Conservation (phyloP, 2,888 invertebrate species). For the Synanthedon tipuliformis region DNA sequence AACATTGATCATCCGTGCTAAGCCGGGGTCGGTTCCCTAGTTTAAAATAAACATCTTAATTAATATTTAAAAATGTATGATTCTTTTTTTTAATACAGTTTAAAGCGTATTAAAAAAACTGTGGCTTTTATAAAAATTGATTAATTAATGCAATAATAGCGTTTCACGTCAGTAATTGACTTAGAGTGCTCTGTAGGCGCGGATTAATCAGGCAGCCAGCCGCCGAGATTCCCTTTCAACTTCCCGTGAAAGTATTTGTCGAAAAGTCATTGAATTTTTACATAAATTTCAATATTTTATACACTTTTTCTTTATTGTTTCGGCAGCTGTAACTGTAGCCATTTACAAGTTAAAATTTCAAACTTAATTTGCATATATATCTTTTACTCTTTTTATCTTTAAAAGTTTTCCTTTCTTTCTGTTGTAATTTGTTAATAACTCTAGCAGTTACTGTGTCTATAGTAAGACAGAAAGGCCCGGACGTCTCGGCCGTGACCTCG, state of each 20-base stretch:
- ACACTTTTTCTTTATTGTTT: background rate
- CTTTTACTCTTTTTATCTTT: background rate
- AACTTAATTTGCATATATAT: background rate
- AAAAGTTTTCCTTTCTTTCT: background rate
- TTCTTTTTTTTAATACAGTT: too few species aligned
- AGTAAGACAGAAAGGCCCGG: background rate
- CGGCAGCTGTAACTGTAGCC: background rate
- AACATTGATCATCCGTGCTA: too few species aligned
- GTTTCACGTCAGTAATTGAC: slow-evolving; percentile 2
- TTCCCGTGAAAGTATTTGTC: slow-evolving; percentile 3
- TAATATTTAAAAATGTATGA: too few species aligned
- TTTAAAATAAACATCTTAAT: too few species aligned
- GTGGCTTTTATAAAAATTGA: background rate
- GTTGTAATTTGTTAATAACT: background rate
- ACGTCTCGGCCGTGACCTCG: background rate
- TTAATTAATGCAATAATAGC: slow-evolving; percentile 3
- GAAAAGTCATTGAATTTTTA: slow-evolving; percentile 5
- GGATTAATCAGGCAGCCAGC: slow-evolving; percentile 5
- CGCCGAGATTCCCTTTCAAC: slow-evolving; percentile 5
- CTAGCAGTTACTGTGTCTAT: background rate
- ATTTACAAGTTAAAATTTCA: background rate
- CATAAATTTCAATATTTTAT: slow-evolving; percentile 7
- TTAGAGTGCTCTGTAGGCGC: slow-evolving; percentile 1
- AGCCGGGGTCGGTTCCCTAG: too few species aligned
- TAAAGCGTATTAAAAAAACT: background rate